A percentile compares a stretch with the other conserved stretches of the same genome.
Conservation (phyloP, 1,140 invertebrate species). For the Temnothorax nylanderi region DNA sequence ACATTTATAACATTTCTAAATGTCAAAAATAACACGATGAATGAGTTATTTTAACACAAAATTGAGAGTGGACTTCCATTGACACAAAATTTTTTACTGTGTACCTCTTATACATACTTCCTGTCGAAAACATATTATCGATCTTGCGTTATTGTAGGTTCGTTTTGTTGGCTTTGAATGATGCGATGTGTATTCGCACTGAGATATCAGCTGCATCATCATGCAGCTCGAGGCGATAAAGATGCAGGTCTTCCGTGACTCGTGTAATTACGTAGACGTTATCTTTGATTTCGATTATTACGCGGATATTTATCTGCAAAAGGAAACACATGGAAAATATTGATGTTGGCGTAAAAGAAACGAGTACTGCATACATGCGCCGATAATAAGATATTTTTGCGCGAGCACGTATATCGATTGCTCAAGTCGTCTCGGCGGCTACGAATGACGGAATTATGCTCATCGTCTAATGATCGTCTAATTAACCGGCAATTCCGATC, state of each 20-base stretch:
- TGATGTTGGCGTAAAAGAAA: not conserved
- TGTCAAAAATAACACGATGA: too few relatives aligned
- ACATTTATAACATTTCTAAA: too few relatives aligned
- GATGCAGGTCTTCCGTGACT: slow-evolving; percentile 12
- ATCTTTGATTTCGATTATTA: slow-evolving; percentile 18
- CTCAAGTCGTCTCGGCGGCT: slow-evolving; percentile 60
- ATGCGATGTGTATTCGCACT: not conserved
- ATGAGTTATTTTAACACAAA: too few relatives aligned
- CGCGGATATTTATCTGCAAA: not conserved
- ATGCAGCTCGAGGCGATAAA: not conserved
- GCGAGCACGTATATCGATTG: slow-evolving; percentile 67
- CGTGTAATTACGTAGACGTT: slow-evolving; percentile 14
- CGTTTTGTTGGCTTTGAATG: not conserved
- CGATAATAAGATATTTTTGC: slow-evolving; percentile 67
- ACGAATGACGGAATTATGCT: slow-evolving; percentile 67
- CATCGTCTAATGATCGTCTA: slow-evolving; percentile 67
- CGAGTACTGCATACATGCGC: not conserved
- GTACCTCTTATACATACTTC: too few relatives aligned
- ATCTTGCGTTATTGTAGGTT: not conserved
- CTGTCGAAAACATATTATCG: not conserved
- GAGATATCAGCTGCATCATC: slow-evolving; percentile 25
- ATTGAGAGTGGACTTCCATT: too few relatives aligned
- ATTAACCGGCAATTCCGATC: slow-evolving; percentile 62
- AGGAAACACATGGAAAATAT: not conserved
- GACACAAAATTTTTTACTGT: too few relatives aligned